Conservation (phyloP, 2,113 vertebrate genomes). For the Amblyornis subalaris region DNA sequence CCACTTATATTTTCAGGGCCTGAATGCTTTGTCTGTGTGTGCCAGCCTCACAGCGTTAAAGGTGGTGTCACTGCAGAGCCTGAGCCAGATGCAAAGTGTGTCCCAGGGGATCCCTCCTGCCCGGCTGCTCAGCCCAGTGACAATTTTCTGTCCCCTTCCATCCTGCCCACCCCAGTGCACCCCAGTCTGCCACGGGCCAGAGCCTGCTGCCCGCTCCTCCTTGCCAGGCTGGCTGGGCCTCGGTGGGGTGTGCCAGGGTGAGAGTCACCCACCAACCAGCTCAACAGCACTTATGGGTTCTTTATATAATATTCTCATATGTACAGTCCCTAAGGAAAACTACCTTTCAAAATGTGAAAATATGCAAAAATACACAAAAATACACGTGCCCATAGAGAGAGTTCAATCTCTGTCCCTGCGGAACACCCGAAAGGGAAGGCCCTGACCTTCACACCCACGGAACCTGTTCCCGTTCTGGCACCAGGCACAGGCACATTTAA, state of each 20-base stretch:
- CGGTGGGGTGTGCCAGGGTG: accelerated
- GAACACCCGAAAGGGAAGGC: no score
- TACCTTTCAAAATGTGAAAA: background rate
- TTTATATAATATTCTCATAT: accelerated
- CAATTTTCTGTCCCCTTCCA: background rate
- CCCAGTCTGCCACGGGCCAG: accelerated
- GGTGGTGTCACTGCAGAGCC: background rate
- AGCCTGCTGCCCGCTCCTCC: background rate
- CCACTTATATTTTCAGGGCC: background rate
- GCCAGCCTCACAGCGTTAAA: background rate
- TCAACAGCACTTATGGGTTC: accelerated
- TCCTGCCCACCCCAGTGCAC: background rate
- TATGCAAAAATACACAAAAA: background rate
- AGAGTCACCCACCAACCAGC: background rate
- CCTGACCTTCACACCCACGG: no score
- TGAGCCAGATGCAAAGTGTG: background rate
- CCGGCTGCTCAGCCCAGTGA: accelerated
- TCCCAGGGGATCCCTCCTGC: background rate
- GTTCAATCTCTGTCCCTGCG: accelerated
- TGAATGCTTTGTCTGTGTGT: background rate
- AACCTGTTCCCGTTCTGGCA: accelerated
- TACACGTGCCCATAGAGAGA: accelerated
- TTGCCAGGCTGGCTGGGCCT: background rate
- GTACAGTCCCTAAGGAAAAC: accelerated
- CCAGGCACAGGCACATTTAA: accelerated